Evolutionary conservation across 2,888 invertebrate genomes (phyloP).

Genomic region (Phaonia tiefii): DNA sequence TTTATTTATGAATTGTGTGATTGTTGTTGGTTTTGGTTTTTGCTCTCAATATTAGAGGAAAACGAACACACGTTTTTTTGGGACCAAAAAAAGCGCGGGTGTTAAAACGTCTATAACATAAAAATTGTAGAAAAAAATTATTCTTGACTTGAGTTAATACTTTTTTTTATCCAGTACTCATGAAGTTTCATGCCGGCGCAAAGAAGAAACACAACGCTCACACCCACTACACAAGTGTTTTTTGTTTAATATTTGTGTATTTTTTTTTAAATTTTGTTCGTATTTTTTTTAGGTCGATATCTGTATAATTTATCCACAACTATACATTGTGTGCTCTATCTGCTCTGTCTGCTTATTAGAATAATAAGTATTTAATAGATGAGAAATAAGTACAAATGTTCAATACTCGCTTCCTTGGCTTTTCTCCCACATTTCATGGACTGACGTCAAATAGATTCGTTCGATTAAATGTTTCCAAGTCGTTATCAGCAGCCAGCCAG

Average conservation of each 20-base stretch:
- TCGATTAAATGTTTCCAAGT: background rate
- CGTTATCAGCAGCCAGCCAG: too few species aligned
- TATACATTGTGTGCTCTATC: slow-evolving; percentile 35
- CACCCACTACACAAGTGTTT: slow-evolving; percentile 46
- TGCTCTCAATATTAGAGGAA: background rate
- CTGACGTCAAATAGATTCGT: slow-evolving; percentile 34
- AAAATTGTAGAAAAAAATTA: slow-evolving; percentile 3
- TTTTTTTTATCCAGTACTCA: background rate
- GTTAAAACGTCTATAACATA: slow-evolving; percentile 29
- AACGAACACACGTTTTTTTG: background rate
- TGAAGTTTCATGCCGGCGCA: background rate
- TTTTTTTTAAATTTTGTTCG: background rate
- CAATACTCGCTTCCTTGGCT: background rate
- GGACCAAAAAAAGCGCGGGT: slow-evolving; percentile 43
- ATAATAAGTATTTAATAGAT: slow-evolving; percentile 17
- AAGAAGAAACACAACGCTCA: slow-evolving; percentile 13
- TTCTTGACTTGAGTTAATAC: slow-evolving; percentile 6
- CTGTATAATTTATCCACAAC: slow-evolving; percentile 39
- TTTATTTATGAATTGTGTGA: slow-evolving; percentile 10
- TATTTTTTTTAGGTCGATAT: slow-evolving; percentile 47
- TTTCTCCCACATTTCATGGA: background rate
- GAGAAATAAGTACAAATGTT: background rate
- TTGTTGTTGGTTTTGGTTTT: slow-evolving; percentile 10
- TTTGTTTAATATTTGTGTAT: background rate
- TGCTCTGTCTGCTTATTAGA: slow-evolving; percentile 37